phyloP scores from a whole-genome alignment of 2,888 invertebrate genomes.

The Yponomeuta sedellus region DNA sequence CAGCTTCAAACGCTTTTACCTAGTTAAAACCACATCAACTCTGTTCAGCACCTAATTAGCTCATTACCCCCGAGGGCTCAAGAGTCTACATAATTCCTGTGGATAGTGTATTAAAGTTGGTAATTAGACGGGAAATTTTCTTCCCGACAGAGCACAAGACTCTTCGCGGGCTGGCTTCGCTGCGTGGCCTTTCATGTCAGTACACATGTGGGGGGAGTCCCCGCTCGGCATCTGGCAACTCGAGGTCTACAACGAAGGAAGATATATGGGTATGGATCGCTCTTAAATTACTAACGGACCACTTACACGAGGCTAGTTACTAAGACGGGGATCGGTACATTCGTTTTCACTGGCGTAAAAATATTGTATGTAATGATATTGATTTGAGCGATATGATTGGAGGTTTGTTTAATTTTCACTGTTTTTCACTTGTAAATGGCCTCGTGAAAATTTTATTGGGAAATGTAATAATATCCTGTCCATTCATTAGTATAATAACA shows the following conservation, averaged over 20 bases:
- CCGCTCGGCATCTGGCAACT: constrained; percentile 96
- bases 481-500: not conserved
- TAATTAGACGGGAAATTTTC: not conserved
- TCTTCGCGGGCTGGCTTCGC: constrained; percentile 94
- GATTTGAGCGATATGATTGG: no score
- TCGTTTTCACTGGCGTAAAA: no score
- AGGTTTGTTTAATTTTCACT: no score
- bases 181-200: constrained; percentile 99
- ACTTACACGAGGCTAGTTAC: not conserved
- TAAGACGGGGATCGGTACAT: not conserved
- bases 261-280: constrained; percentile 84
- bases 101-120: not conserved
- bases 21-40: no score
- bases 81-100: not conserved
- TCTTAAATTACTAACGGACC: not conserved
- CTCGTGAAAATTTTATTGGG: not conserved
- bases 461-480: not conserved
- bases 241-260: constrained; percentile 96
- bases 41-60: no score
- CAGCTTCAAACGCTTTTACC: no score
- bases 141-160: constrained; percentile 83
- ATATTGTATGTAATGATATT: no score
- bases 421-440: no score
- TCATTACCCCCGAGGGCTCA: not conserved
- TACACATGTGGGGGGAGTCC: constrained; percentile 98